These are phyloP conservation scores for Anoura caudifer DNA, from an alignment of 2,113 vertebrate genomes.

Conservation along the genomic window DNA sequence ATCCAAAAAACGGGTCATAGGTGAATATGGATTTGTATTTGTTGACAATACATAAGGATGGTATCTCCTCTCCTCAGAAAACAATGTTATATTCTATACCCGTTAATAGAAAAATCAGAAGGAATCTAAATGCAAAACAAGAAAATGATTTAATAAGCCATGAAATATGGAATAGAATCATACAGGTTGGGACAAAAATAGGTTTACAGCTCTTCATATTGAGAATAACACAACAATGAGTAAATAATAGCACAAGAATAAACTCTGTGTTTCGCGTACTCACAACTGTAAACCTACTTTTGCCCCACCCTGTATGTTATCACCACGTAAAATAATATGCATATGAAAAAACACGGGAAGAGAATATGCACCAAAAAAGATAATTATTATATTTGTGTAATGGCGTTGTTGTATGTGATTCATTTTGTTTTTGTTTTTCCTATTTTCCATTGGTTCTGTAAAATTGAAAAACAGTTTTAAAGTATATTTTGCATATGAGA, in stretches of 20 bases:
- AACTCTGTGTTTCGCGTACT: not conserved
- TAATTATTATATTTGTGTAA: not conserved
- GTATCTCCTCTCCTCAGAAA: not conserved
- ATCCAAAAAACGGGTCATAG: not conserved
- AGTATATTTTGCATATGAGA: not conserved
- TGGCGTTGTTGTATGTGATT: not conserved
- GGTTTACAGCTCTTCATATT: not conserved
- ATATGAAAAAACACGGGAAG: not conserved
- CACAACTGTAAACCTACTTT: not conserved
- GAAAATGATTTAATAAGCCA: not conserved
- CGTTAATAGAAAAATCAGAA: not conserved
- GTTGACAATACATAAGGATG: not conserved
- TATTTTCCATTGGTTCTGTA: not conserved
- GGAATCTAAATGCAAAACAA: conserved; percentile 4
- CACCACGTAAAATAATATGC: not conserved
- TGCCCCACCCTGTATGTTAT: not conserved
- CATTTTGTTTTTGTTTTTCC: not conserved
- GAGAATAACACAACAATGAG: not conserved
- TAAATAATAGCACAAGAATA: not conserved
- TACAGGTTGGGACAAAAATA: not conserved
- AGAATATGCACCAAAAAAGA: not conserved
- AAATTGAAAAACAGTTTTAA: conserved; percentile 7
- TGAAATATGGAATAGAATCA: not conserved
- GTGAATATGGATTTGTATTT: not conserved
- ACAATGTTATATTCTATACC: not conserved